Conservation (phyloP, 2,797 vertebrate genomes). For the Liasis olivaceus region DNA sequence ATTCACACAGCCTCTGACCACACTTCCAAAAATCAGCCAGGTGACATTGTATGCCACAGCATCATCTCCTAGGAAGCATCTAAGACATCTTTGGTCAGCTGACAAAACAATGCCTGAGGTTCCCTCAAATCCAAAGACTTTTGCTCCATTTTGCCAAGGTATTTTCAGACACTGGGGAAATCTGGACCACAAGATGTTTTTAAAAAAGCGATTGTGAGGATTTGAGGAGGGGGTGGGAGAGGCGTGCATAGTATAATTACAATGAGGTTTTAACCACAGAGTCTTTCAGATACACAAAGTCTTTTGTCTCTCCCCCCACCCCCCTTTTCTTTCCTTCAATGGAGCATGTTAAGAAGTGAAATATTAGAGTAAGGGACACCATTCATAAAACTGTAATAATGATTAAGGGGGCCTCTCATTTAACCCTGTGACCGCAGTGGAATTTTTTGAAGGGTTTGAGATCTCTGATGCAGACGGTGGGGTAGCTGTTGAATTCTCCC, state of each 20-base stretch:
- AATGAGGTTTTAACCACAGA: slow-evolving; percentile 35
- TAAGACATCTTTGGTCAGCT: not conserved
- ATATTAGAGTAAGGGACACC: slow-evolving; percentile 57
- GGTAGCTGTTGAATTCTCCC: slow-evolving; percentile 33
- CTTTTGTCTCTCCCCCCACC: slow-evolving; percentile 38
- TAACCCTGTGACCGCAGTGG: slow-evolving; percentile 64
- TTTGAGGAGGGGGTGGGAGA: not conserved
- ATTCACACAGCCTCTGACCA: not conserved
- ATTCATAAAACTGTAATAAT: slow-evolving; percentile 63
- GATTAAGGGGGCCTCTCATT: slow-evolving; percentile 61
- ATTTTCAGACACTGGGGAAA: slow-evolving; percentile 28
- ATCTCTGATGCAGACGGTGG: slow-evolving; percentile 42
- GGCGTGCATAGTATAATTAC: slow-evolving; percentile 17
- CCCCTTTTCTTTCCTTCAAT: not conserved
- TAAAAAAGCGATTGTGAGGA: not conserved
- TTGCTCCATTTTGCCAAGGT: not conserved
- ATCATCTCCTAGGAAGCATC: not conserved
- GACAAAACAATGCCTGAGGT: slow-evolving; percentile 1
- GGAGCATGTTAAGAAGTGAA: slow-evolving; percentile 61
- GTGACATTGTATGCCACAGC: not conserved
- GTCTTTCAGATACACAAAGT: slow-evolving; percentile 48
- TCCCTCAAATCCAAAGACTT: not conserved
- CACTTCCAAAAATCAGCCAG: not conserved
- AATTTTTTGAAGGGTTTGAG: slow-evolving; percentile 58
- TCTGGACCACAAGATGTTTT: not conserved